Base-by-base conservation (phyloP, 2,888 invertebrate genomes). In the Bellardia pandia region DNA sequence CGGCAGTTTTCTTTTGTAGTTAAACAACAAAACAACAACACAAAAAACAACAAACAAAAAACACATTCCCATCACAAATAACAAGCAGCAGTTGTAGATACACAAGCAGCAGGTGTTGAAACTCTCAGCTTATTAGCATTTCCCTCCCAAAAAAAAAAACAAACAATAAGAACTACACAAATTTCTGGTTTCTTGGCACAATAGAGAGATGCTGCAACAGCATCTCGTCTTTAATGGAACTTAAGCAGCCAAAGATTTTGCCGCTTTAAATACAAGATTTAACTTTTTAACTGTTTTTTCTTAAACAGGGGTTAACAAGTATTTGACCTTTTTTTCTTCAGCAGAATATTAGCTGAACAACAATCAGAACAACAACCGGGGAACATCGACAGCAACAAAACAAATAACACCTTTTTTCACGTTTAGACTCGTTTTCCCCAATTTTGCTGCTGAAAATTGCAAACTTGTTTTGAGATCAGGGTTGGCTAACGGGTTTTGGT, bases 61-160 rank as follows among this genome's bases (percentile, higher is more conserved):
- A 60, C 14, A 7, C 76, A 64, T 53, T 76, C n/a, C 76, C 58
- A 40, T 14, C 16, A 48, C 33, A 64, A 75, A 56, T 40, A 42
- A 40, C 71, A 23, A 51, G 53, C n/a, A 60, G 60, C 6, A 51
- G 7, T 14, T 37, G 8, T 30, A 37, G 16, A 30, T 33, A n/a
- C 30, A 66, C 53, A 51, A 58, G 64, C 68, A 85, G 81, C 85
- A 85, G 85, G 85, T 85, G 85, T 72, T 81, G 51, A 77, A 72
- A 81, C 14, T 58, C 71, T 76, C 37, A 66, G 66, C 76, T 81
- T 75, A 64, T 80, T 76, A 85, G 56, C 71, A 83, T 71, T 51
- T 51, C 4, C n/a, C 6, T n/a, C 51, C 14, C 2, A 83, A 60
- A 69, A 23, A 23, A 23, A 23, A 0, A n/a, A n/a, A n/a, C n/a